phyloP scores from a whole-genome alignment of 2,888 invertebrate species.

The Caenorhabditis sulstoni region DNA sequence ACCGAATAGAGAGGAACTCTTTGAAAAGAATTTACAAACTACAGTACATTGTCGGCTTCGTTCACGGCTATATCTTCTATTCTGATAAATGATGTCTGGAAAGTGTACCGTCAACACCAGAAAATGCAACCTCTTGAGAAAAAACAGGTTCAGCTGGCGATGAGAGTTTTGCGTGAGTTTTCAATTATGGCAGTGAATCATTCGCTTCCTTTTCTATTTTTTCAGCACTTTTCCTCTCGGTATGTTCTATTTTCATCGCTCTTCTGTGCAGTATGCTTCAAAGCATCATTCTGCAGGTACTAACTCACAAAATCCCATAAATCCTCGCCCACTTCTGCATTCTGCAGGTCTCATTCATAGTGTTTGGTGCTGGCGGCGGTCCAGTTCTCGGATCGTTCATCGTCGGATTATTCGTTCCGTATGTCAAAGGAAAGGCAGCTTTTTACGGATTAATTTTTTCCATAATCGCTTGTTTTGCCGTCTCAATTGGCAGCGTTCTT shows the following conservation, averaged over 20 bases:
- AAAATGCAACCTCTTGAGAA: constrained; percentile 18
- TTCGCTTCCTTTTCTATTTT: too few species aligned
- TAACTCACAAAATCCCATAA: not conserved
- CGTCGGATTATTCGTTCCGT: constrained; percentile 76
- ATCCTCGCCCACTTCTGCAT: not conserved
- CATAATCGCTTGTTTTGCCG: constrained; percentile 87
- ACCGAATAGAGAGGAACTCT: too few species aligned
- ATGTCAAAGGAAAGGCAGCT: constrained; percentile 84
- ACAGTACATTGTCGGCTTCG: constrained; percentile 72
- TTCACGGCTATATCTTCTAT: constrained; percentile 75
- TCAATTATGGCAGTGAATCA: not conserved
- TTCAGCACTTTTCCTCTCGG: constrained; percentile 53
- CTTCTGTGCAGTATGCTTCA: constrained; percentile 57
- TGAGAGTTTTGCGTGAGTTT: constrained; percentile 63
- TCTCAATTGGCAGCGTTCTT: constrained; percentile 84
- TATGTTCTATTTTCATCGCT: constrained; percentile 56
- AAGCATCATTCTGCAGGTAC: constrained; percentile 65
- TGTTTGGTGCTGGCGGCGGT: constrained; percentile 78
- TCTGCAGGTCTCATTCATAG: constrained; percentile 73
- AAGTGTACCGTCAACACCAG: constrained; percentile 21
- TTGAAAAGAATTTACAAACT: constrained; percentile 1
- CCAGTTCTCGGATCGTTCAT: constrained; percentile 75
- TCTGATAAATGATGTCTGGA: constrained; percentile 71
- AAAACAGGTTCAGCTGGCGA: constrained; percentile 29
- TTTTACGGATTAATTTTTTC: constrained; percentile 85